Evolutionary conservation across 2,888 invertebrate species (phyloP), one percentile per base, ranked within the genome.

Genomic region (Chaitophorus viminalis): DNA sequence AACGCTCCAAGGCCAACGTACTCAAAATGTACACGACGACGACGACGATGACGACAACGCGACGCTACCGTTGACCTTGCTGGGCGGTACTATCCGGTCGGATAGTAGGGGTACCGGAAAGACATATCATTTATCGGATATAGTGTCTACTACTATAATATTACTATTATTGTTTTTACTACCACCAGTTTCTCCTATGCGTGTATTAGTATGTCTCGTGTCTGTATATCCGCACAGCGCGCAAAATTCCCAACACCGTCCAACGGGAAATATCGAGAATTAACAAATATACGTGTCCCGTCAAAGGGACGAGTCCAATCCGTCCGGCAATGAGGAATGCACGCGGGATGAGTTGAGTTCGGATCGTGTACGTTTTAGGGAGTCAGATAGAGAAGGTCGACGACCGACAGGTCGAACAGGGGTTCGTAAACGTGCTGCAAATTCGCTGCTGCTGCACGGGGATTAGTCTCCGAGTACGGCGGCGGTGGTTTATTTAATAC

Each of bases 1-100:
- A 79, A 79, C 78, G 84, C 72, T 68, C 84, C 88, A 85, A 88
- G 88, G 84, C 84, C 88, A 85, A 85, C 65, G 87, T 87, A 87
- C 87, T 87, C 79, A 18, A 74, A 54, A 74, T 60, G 39, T 70
- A 83, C 76, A 76, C 76, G 74, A 72, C 70, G 70, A 76, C 76
- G 74, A 72, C 70, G 70, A 39, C 33, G 14, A 81, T 29, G 72
- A 33, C 33, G 33, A 72, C 72, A 39, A 33, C 60, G 46, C 82
- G 84, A 77, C 86, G 54, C 87, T 87, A 87, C 87, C 29, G 87
- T 74, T 87, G 84, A 88, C 88, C 84, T 85, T 88, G 84, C 54
- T 39, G 74, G 46, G 29, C 81, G 79, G 17, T 79, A 74, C 70
- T 39, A 77, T 78, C 29, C 72, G 54, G 65, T 8, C 39, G 36